Evolutionary conservation across 1,140 invertebrate species (phyloP), one percentile per base, ranked within the genome.

Genomic region (Scaptomyza hsui): DNA sequence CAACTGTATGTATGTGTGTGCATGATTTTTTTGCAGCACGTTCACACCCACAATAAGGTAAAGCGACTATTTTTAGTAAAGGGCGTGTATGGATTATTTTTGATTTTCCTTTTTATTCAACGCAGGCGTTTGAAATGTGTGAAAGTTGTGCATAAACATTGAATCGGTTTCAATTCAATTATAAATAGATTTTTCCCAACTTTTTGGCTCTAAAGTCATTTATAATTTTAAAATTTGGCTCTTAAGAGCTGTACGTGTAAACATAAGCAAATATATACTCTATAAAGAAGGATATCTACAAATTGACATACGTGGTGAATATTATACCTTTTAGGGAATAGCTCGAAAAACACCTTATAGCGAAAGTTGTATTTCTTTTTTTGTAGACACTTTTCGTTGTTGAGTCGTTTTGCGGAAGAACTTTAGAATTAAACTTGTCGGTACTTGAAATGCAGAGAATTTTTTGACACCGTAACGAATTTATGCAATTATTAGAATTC

Each of bases 61-160:
- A 37, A 13, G 19, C 3, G 62, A 29, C 67, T 83, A 85, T 85
- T 86, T 81, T 81, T 86, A 85, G 77, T 47, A 75, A 88, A 86
- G 78, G 82, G 82, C 71, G 60, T 88, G 74, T 78, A 75, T 75
- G 63, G 70, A 78, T 86, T 81, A 86, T 75, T 78, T 21, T 62
- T 59, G 51, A 74, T 71, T 85, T 77, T 47, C 61, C 21, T 24
- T 62, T 47, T 72, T 70, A 69, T 70, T 64, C 24, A 29, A 49
- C 24, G 10, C 47, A 32, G 10, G 29, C 52, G 73, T 39, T 75
- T 76, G 51, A 57, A 78, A 85, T 68, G 49, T 61, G 72, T 73
- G 60, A 79, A 76, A 76, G 60, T 85, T 76, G 70, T 60, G 68
- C 63, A 85, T 76, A 85, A 86, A 80, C 72, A 83, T 60, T 79